Evolutionary conservation across 2,888 invertebrate species (phyloP).

Genomic region (Kuschelorhynchus macadamiae): DNA sequence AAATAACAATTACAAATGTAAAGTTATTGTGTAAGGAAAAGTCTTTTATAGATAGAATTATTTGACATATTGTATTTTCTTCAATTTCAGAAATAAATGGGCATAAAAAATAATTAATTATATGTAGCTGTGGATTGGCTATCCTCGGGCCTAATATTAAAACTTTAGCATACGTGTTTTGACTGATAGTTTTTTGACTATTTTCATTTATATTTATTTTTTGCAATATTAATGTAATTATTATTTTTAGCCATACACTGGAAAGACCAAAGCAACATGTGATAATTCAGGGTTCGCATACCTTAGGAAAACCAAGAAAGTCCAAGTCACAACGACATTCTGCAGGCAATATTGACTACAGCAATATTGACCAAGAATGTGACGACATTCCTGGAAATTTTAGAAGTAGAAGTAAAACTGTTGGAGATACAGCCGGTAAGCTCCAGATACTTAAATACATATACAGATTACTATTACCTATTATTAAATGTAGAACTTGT

Average conservation of each 20-base stretch:
- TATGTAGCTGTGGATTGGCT: too few species aligned
- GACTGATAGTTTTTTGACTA: too few species aligned
- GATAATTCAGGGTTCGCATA: conserved; percentile 74
- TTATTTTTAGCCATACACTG: conserved; percentile 71
- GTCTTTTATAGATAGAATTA: too few species aligned
- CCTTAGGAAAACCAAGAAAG: conserved; percentile 85
- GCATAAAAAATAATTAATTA: too few species aligned
- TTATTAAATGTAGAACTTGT: not conserved
- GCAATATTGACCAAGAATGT: conserved; percentile 83
- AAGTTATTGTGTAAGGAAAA: too few species aligned
- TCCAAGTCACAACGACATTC: conserved; percentile 83
- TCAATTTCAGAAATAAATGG: too few species aligned
- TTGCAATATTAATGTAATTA: too few species aligned
- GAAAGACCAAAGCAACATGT: conserved; percentile 70
- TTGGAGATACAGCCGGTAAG: conserved; percentile 85
- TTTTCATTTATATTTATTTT: too few species aligned
- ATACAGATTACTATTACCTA: not conserved
- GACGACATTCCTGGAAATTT: conserved; percentile 77
- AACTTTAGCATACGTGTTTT: too few species aligned
- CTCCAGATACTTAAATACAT: not conserved
- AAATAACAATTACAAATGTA: too few species aligned
- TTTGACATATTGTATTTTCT: too few species aligned
- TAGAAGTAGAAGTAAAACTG: conserved; percentile 91
- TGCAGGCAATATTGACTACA: conserved; percentile 88
- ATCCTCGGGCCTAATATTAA: too few species aligned